Evolutionary conservation across 30 jellyfish, hydroid and myxozoan species (phyloP).

Genomic region (Cassiopea xamachana): DNA sequence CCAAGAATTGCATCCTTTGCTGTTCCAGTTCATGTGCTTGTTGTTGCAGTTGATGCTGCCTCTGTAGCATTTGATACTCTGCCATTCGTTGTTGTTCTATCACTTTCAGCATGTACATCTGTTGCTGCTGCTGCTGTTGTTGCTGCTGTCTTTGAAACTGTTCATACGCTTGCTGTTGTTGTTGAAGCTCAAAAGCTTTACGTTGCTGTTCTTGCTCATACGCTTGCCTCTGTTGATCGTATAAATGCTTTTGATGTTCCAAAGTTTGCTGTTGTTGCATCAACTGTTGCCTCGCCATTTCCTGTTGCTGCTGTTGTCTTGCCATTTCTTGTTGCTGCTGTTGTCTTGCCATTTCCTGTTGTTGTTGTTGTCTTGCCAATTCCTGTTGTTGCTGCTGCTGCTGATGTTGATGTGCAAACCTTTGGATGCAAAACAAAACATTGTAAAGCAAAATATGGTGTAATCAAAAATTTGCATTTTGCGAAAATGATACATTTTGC

Average conservation of each 20-base stretch:
- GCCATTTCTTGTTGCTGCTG: neutral
- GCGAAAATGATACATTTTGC: no score
- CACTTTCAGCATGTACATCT: slow-evolving; percentile 41
- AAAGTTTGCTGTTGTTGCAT: slow-evolving; percentile 52
- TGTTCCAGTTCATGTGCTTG: slow-evolving; percentile 42
- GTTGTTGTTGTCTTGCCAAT: slow-evolving; percentile 39
- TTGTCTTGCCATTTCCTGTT: slow-evolving; percentile 32
- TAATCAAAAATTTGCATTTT: no score
- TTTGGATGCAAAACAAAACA: neutral
- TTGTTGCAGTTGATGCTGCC: slow-evolving; percentile 56
- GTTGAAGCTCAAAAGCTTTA: slow-evolving; percentile 62
- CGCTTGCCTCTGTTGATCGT: slow-evolving; percentile 37
- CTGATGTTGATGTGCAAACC: neutral
- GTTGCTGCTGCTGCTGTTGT: slow-evolving; percentile 53
- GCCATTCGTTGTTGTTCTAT: slow-evolving; percentile 61
- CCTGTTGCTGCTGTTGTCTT: slow-evolving; percentile 68
- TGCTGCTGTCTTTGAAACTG: slow-evolving; percentile 53
- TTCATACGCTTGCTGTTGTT: slow-evolving; percentile 62
- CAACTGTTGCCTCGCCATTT: slow-evolving; percentile 54
- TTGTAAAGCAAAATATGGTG: no score
- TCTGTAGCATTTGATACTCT: slow-evolving; percentile 46
- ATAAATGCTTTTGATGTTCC: slow-evolving; percentile 50
- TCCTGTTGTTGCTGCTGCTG: neutral
- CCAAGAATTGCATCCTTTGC: slow-evolving; percentile 46
- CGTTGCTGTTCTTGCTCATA: slow-evolving; percentile 66